Evolutionary conservation across 2,113 vertebrate species (phyloP), one percentile per base, ranked within the genome.

Genomic region (Tetrax tetrax): DNA sequence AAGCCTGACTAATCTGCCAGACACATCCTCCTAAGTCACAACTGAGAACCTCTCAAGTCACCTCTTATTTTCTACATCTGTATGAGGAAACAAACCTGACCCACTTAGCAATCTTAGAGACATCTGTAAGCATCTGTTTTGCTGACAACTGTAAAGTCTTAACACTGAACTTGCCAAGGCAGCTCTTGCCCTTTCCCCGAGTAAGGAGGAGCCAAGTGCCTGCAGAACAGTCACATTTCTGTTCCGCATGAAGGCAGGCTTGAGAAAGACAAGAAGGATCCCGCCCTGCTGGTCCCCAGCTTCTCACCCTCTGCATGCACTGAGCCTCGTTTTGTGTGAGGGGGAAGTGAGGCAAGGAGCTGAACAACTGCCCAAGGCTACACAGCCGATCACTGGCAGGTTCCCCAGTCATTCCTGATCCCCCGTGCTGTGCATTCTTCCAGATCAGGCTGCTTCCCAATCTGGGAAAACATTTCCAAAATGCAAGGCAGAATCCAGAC

Each of bases 381-480:
- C 3, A 2, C 65, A 79, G 81, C 1, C 0, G 5, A 33, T 56
- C 78, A 79, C 51, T 82, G 74, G 43, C 76, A 90, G 56, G 48
- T 64, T 93, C 82, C 43, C 31, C 78, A 71, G 78, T 60, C 80
- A 61, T 77, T 85, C 85, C 50, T 7, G 38, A 75, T 72, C 68
- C 82, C 63, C 71, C 12, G 0, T 61, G 78, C 82, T 56, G 35
- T 72, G 61, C 63, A 27, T 84, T 90, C 79, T 80, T 74, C 68
- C 83, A 88, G 57, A 68, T 28, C 75, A 74, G 15, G 53, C 96
- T 96, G 81, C 91, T 83, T 97, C 93, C 85, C 87, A 96, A 83
- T 78, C 71, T 94, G 87, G 76, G 77, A 97, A 97, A 98, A 83
- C 79, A 89, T 96, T 95, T 97, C 85, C 93, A 93, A 97, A 97